Evolutionary conservation across 1,140 invertebrate genomes (phyloP).

Genomic region (Zaprionus nigranus): DNA sequence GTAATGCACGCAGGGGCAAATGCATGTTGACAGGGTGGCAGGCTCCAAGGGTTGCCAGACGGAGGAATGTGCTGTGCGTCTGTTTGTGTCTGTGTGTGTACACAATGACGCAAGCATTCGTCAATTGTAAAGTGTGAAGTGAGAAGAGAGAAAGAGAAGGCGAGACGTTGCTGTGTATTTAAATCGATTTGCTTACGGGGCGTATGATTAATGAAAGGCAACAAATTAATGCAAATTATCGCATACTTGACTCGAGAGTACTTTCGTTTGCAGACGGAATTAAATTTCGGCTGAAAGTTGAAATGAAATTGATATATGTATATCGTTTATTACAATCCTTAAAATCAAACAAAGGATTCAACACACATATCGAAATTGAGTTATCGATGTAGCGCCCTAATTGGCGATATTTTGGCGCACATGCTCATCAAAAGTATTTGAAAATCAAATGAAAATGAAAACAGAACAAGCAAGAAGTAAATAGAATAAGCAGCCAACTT

Average conservation of each 20-base stretch:
- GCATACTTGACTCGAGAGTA: slow-evolving; percentile 13
- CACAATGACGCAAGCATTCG: slow-evolving; percentile 45
- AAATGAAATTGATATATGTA: not conserved
- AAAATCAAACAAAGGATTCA: too few species aligned
- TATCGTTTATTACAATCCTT: too few species aligned
- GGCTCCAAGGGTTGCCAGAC: slow-evolving; percentile 12
- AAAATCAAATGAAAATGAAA: not conserved
- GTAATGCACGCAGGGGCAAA: slow-evolving; percentile 54
- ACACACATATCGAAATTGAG: not conserved
- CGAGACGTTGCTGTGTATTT: slow-evolving; percentile 5
- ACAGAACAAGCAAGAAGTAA: not conserved
- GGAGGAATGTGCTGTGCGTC: slow-evolving; percentile 2
- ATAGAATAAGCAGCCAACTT: too few species aligned
- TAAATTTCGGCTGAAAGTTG: too few species aligned
- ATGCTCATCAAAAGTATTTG: too few species aligned
- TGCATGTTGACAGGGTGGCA: slow-evolving; percentile 24
- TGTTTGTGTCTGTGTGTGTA: slow-evolving; percentile 3
- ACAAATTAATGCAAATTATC: slow-evolving; percentile 44
- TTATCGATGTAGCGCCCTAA: not conserved
- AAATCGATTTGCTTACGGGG: slow-evolving; percentile 39
- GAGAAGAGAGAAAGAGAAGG: not conserved
- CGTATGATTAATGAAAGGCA: slow-evolving; percentile 52
- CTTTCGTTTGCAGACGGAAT: not conserved
- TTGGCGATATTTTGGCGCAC: not conserved
- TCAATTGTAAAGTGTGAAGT: slow-evolving; percentile 37